Base-by-base conservation (phyloP, 2,888 invertebrate genomes). In the Colletes collaris region DNA sequence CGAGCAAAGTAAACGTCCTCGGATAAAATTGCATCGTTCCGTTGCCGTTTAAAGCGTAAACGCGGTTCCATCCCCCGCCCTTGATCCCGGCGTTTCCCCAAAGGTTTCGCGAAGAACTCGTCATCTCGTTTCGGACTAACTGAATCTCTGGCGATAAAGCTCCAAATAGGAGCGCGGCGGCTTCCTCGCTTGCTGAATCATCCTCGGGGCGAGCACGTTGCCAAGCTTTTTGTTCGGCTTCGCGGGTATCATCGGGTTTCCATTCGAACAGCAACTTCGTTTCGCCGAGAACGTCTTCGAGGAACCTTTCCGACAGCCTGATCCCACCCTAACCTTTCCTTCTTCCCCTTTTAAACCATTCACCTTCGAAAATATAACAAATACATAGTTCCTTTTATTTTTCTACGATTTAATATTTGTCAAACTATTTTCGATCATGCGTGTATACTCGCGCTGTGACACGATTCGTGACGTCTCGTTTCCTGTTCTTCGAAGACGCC, bases 141-240 rank as follows among this genome's bases (percentile, higher is more conserved):
- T 77, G 73, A 81, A 76, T 80, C 82, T 88, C 37, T 84, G 87
- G 37, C 78, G 86, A 83, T 91, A 86, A 70, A 87, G 85, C 69
- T 90, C 88, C 86, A 89, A 84, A 76, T 91, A 90, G 27, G 89
- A 89, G 56, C 76, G 78, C 27, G 84, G 76, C 69, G 84, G 76
- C 69, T 85, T 89, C 70, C 76, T 82, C 40, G 75, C 53, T 27
- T 27, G 59, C 11, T 62, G 69, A 27, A 67, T 27, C 27, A 27
- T 73, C 58, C 70, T 76, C 52, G 80, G 63, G 37, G 55, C 49
- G 55, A 85, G 71, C 49, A 79, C 81, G 67, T 85, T 87, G 78
- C 70, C 81, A 40, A 88, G 84, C 67, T 89, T 90, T 84, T 90
- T 90, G 65, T 88, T 79, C 63, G 77, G 63, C 79, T 82, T 87